Percentiles rank a stretch among this genome's conserved stretches.
phyloP scores from a whole-genome alignment of 2,113 vertebrate genomes.

The Dendrocopos noguchii region DNA sequence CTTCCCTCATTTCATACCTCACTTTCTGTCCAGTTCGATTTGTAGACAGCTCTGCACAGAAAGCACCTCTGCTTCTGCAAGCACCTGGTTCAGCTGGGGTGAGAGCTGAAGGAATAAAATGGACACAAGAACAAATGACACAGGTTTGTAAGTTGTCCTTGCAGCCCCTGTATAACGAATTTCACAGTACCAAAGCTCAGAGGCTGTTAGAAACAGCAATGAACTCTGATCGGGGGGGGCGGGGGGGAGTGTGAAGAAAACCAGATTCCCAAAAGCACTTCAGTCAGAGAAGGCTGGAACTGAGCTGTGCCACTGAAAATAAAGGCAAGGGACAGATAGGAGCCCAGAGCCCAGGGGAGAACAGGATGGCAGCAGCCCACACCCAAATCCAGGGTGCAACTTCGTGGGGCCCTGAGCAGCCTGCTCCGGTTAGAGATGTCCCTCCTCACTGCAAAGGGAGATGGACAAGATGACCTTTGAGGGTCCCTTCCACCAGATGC shows the following conservation, averaged over 20 bases:
- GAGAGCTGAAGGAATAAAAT: neutral
- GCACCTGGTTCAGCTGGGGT: neutral
- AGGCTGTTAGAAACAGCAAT: neutral
- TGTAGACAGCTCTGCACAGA: neutral
- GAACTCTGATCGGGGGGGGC: neutral
- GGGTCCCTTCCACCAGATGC: too few species aligned
- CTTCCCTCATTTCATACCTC: too few species aligned
- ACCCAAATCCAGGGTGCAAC: fast-evolving
- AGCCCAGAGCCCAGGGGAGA: neutral
- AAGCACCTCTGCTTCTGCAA: neutral
- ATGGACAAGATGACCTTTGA: too few species aligned
- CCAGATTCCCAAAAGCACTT: neutral
- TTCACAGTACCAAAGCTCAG: neutral
- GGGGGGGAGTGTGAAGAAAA: too few species aligned
- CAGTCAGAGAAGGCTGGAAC: neutral
- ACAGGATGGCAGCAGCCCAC: fast-evolving
- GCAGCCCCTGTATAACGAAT: neutral
- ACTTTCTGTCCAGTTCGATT: neutral
- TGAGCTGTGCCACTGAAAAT: neutral
- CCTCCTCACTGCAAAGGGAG: too few species aligned
- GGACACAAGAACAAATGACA: neutral
- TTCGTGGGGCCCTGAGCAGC: too few species aligned
- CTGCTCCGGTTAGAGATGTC: too few species aligned
- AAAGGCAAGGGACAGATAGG: fast-evolving
- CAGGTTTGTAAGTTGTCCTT: neutral